Evolutionary conservation across 2,888 invertebrate genomes (phyloP), one percentile per base, ranked within the genome.

Genomic region (Drosophila suboccidentalis): DNA sequence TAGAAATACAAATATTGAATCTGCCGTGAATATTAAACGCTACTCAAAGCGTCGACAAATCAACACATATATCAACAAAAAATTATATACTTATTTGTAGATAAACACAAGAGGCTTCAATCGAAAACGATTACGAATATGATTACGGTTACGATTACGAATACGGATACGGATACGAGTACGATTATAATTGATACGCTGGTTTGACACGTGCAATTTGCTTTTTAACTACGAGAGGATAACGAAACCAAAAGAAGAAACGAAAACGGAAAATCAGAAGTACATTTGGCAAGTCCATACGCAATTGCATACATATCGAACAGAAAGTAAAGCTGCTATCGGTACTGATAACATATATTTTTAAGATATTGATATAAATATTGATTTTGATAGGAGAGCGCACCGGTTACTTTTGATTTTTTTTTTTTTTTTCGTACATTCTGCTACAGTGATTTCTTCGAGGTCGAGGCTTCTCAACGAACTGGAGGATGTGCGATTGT

Each of bases 131-230:
- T 29, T 29, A 8, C 0, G 29, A 26, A 6, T 29, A 11, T 4
- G 44, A 44, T 39, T 17, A 61, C 59, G 59, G 34, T 11, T 53
- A 58, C 57, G 46, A 19, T 3, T 38, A 46, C 44, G 47, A 32
- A 55, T 47, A 47, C 19, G 43, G 34, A 51, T 55, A 64, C 60
- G 60, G 61, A 53, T 70, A 71, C 62, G 51, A 78, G 26, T 46
- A 49, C 46, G 46, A 57, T 50, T 43, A 66, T 60, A 71, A 51
- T 68, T 49, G 46, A 49, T 71, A 79, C 71, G 71, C 76, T 71
- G 75, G 47, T 60, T 59, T 69, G 78, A 69, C 80, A 88, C 87
- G 90, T 84, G 90, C 90, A 90, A 61, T 63, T 87, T 89, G 88
- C 71, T 65, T 60, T 60, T 59, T 65, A 59, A 66, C 65, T 76